A percentile compares a stretch with the other conserved stretches of the same genome.
Evolutionary conservation across 2,888 invertebrate genomes (phyloP).

Genomic region (Hirtodrosophila histrioides): DNA sequence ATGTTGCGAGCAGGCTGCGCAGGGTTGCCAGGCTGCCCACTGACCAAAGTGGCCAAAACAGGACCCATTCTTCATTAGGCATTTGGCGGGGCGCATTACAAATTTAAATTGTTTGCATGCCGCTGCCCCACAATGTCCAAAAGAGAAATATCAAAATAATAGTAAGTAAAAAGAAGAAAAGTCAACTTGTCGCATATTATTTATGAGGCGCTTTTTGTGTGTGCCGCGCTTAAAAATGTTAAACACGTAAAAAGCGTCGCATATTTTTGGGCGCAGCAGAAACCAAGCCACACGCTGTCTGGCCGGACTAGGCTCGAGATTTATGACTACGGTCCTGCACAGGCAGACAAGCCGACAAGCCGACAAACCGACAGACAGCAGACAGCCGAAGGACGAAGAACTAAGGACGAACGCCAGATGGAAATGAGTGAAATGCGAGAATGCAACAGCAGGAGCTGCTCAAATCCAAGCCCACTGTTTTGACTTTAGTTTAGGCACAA

Average conservation of each 20-base stretch:
- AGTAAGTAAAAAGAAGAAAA: neutral
- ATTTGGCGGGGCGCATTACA: conserved; percentile 51
- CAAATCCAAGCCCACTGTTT: too few species aligned
- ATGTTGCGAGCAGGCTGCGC: conserved; percentile 13
- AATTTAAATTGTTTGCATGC: conserved; percentile 73
- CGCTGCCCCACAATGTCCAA: conserved; percentile 18
- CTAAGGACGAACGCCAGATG: conserved; percentile 1
- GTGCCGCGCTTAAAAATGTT: conserved; percentile 64
- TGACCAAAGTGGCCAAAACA: conserved; percentile 2
- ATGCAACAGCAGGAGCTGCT: neutral
- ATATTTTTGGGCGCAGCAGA: conserved; percentile 29
- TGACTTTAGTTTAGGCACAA: too few species aligned
- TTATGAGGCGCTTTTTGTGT: conserved; percentile 49
- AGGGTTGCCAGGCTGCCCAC: conserved; percentile 24
- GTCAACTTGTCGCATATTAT: conserved; percentile 71
- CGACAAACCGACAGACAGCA: conserved; percentile 6
- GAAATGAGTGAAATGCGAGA: conserved; percentile 9
- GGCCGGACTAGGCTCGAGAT: conserved; percentile 70
- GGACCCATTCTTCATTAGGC: conserved; percentile 49
- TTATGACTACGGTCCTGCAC: conserved; percentile 52
- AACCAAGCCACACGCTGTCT: conserved; percentile 56
- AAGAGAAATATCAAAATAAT: neutral
- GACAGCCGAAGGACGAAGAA: conserved; percentile 5
- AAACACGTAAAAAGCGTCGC: conserved; percentile 70
- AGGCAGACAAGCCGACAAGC: conserved; percentile 17